Evolutionary conservation across 2,888 invertebrate genomes (phyloP), one percentile per base, ranked within the genome.

Genomic region (Drosophila paucipuncta): DNA sequence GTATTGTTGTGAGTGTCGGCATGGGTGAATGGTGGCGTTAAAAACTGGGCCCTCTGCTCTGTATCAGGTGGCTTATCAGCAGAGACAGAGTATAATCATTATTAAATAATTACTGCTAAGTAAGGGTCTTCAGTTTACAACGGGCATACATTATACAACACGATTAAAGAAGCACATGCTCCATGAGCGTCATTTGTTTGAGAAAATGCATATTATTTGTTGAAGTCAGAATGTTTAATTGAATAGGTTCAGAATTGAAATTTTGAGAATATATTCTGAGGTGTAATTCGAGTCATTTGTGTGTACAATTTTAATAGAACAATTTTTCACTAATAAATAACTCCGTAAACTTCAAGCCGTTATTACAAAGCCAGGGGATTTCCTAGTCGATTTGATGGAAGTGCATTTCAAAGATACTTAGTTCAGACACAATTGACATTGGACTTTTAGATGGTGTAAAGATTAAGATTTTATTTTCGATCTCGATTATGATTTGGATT

Each of bases 81-180:
- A 47, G 52, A 79, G 77, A 72, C 74, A 79, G 72, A 50, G 63
- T 60, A 68, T 54, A 67, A 53, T 55, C 65, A 74, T 69, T 75
- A 83, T 88, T 76, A 80, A 73, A 64, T 62, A 78, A 73, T 68
- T 76, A 61, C 85, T 82, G 88, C 81, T 85, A 88, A 83, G 49
- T 57, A 52, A 53, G 68, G 49, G 68, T 72, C 58, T 83, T 72
- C 76, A 76, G 69, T 75, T 78, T 85, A 76, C 73, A 73, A 60
- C 41, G 68, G 53, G 75, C 63, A 52, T 68, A 49, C 55, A 59
- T 49, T 68, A 54, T 59, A 62, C 52, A 57, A 54, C 57, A 54
- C 41, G 35, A 43, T 58, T 83, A 68, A 43, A 61, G 11, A 59
- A 49, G 47, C 43, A n/a, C 2, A 22, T 53, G n/a, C n/a, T 11